Conservation (phyloP, 2,888 invertebrate genomes). For the Notodonta dromedarius region DNA sequence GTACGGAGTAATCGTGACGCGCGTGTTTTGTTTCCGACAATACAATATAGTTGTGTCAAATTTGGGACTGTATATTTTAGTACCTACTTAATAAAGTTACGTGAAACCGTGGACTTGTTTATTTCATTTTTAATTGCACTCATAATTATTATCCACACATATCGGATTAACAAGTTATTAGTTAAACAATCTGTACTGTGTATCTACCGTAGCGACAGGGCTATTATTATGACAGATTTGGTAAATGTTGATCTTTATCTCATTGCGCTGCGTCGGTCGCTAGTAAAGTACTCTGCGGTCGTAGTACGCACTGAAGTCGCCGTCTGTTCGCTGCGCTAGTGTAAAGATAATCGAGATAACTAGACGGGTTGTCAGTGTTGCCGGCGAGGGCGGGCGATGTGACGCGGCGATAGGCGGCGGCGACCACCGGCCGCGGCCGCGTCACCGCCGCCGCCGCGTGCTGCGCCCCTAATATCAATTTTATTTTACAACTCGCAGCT, state of each 20-base stretch:
- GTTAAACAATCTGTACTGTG: neutral
- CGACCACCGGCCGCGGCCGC: constrained; percentile 41
- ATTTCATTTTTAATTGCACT: constrained; percentile 15
- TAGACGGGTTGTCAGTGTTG: constrained; percentile 27
- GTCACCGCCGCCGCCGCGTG: constrained; percentile 32
- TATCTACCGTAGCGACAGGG: constrained; percentile 4
- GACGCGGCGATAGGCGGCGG: constrained; percentile 4
- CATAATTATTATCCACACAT: neutral
- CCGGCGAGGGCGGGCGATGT: neutral
- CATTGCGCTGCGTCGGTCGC: constrained; percentile 7
- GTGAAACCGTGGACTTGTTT: constrained; percentile 39
- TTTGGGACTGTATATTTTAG: constrained; percentile 64
- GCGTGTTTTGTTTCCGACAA: constrained; percentile 26
- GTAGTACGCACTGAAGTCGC: constrained; percentile 17
- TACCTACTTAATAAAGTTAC: constrained; percentile 67
- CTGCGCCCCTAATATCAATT: constrained; percentile 39
- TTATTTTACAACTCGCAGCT: constrained; percentile 39
- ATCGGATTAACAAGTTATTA: neutral
- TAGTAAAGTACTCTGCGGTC: constrained; percentile 1
- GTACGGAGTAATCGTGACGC: constrained; percentile 22
- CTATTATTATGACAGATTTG: constrained; percentile 6
- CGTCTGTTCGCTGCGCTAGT: constrained; percentile 29
- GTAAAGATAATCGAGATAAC: constrained; percentile 54
- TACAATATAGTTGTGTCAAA: constrained; percentile 60
- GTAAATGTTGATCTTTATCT: constrained; percentile 28